Evolutionary conservation across 2,797 vertebrate species (phyloP).

Genomic region (Rhinogobio ventralis): DNA sequence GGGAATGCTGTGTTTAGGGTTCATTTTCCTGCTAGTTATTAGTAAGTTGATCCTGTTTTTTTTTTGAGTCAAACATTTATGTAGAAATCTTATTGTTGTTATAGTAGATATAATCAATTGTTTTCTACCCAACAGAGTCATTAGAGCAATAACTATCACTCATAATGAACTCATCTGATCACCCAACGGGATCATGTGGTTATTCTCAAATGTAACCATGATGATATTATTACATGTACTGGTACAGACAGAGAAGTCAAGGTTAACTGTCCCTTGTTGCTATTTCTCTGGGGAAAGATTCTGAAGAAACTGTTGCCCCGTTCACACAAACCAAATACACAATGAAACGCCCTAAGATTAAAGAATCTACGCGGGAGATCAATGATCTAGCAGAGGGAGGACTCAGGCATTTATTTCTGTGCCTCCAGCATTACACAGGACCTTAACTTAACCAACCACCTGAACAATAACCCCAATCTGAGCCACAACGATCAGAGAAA

Average conservation of each 20-base stretch:
- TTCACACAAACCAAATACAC: conserved; percentile 53
- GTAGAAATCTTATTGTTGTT: background rate
- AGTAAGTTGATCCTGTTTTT: conserved; percentile 49
- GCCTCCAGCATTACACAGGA: conserved; percentile 65
- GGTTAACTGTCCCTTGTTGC: conserved; percentile 55
- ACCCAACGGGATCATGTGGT: background rate
- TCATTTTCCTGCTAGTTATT: conserved; percentile 36
- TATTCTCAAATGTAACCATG: conserved; percentile 63
- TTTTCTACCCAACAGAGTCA: conserved; percentile 52
- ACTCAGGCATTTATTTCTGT: conserved; percentile 73
- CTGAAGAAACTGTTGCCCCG: background rate
- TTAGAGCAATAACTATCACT: conserved; percentile 52
- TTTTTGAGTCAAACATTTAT: too few relatives aligned
- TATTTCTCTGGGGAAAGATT: conserved; percentile 24
- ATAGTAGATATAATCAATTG: background rate
- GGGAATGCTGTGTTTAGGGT: conserved; percentile 26
- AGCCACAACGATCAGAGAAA: background rate
- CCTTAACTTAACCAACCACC: conserved; percentile 44
- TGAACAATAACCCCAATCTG: conserved; percentile 63
- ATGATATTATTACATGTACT: conserved; percentile 67
- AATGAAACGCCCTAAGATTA: conserved; percentile 51
- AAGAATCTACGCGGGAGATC: conserved; percentile 52
- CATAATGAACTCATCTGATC: conserved; percentile 41
- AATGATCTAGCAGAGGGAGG: conserved; percentile 21
- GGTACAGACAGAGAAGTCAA: conserved; percentile 66